Base-by-base conservation (phyloP, 2,797 vertebrate species). In the Channa striata region DNA sequence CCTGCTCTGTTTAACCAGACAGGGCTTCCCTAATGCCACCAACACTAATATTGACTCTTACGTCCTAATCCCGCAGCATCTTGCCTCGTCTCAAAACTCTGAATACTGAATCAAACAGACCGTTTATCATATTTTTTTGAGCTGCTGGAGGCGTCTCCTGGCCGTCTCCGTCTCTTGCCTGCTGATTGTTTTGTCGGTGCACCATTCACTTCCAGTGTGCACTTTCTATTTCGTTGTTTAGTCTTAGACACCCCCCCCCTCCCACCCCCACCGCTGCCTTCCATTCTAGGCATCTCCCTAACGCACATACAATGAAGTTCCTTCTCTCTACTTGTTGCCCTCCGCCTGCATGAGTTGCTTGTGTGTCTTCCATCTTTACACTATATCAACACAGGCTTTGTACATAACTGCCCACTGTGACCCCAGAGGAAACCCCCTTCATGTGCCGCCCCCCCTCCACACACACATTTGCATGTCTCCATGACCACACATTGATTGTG, bases 1-100 rank as follows among this genome's bases (percentile, higher is more conserved):
- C 60, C 60, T 59, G 61, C 76, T 86, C 79, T 91, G 88, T 92
- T 91, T 88, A 82, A 87, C 83, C 87, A 91, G 87, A 89, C 89
- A 87, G 78, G 85, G 82, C 82, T 91, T 91, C 83, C 83, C 84
- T 88, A 64, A 85, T 76, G 86, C 84, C 74, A 89, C 82, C 80
- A 84, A 53, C 88, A 85, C 91, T 84, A 93, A 93, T 94, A 91
- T 93, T 93, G 89, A 93, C 92, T 88, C 80, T 78, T 62, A 70
- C 65, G 19, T 44, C 43, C 87, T 94, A 92, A 93, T 93, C 92
- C 90, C 71, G 85, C 87, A 91, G 83, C 43, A 87, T 91, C 87
- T 89, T 90, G 87, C 84, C 83, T 81, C 43, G 86, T 86, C 88
- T 88, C 78, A 67, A 61, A 84, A 62, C 78, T 79, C 74, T 89